These are phyloP conservation scores for Netelia melanura DNA, from an alignment of 2,888 invertebrate genomes.

Conservation along the genomic window DNA sequence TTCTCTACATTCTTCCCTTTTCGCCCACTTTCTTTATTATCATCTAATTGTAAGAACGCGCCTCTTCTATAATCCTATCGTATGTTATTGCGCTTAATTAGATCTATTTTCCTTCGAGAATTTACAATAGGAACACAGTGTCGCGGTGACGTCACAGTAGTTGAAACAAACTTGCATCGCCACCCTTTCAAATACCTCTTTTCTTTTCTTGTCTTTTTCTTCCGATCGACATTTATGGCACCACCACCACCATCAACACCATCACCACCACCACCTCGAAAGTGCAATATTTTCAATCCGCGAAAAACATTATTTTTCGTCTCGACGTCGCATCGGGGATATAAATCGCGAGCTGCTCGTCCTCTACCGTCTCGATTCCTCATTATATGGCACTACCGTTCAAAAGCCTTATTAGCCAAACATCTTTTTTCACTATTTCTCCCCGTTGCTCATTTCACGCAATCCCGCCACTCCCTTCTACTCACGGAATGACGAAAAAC, in stretches of 20 bases:
- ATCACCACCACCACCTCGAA: not conserved
- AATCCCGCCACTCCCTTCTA: not conserved
- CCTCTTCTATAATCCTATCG: not conserved
- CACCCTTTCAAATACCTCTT: not conserved
- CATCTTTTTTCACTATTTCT: not conserved
- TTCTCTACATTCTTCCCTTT: no score
- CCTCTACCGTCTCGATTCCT: slow-evolving; percentile 47
- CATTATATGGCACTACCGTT: slow-evolving; percentile 51
- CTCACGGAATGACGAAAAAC: no score
- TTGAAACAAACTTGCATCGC: not conserved
- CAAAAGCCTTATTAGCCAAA: slow-evolving; percentile 21
- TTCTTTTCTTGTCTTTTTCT: not conserved
- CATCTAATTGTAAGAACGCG: no score
- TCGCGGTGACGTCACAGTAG: slow-evolving; percentile 52
- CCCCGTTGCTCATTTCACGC: not conserved
- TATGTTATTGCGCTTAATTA: slow-evolving; percentile 41
- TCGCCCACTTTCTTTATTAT: no score
- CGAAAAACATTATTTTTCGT: not conserved
- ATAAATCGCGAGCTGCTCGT: slow-evolving; percentile 44
- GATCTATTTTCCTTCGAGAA: slow-evolving; percentile 23
- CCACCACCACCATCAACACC: no score
- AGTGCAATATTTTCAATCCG: not conserved
- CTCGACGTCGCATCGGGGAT: not conserved
- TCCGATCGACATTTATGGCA: not conserved
- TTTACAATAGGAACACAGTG: slow-evolving; percentile 59